phyloP scores from a whole-genome alignment of 1,140 invertebrate species.

The Philopotamus ludificatus region DNA sequence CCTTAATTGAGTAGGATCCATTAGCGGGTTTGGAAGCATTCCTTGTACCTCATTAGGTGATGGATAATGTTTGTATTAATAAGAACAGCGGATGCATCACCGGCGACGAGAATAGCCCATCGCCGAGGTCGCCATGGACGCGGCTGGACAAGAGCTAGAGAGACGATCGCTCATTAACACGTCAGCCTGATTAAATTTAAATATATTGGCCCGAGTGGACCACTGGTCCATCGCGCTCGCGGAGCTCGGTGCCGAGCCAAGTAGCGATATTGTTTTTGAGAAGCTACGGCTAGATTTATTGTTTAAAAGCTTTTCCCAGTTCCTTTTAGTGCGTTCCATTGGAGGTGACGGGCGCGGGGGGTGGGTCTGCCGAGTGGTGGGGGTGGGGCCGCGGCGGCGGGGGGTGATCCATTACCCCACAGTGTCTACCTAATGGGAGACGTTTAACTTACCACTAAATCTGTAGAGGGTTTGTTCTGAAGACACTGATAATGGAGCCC shows the following conservation, averaged over 20 bases:
- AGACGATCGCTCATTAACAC: too few species aligned
- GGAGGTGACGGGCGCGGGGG: constrained; percentile 7
- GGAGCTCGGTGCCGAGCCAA: constrained; percentile 5
- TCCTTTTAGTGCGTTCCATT: constrained; percentile 39
- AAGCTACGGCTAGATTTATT: constrained; percentile 38
- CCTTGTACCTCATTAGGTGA: neutral
- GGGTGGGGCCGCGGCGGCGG: neutral
- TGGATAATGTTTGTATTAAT: too few species aligned
- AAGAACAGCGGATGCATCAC: too few species aligned
- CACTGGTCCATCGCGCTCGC: neutral
- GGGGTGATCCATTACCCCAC: constrained; percentile 20
- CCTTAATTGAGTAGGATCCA: constrained; percentile 21
- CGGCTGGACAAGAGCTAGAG: too few species aligned
- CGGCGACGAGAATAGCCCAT: neutral
- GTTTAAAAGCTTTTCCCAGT: constrained; percentile 42
- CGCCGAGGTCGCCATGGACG: too few species aligned
- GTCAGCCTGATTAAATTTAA: too few species aligned
- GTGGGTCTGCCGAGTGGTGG: neutral
- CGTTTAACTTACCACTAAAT: constrained; percentile 29
- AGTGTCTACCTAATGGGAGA: constrained; percentile 24
- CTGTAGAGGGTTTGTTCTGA: constrained; percentile 14
- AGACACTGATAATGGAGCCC: constrained; percentile 12
- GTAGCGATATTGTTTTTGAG: constrained; percentile 36
- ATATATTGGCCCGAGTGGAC: too few species aligned
- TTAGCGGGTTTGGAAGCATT: constrained; percentile 3